Conservation (phyloP, 2,888 invertebrate species). For the Brenthis daphne region DNA sequence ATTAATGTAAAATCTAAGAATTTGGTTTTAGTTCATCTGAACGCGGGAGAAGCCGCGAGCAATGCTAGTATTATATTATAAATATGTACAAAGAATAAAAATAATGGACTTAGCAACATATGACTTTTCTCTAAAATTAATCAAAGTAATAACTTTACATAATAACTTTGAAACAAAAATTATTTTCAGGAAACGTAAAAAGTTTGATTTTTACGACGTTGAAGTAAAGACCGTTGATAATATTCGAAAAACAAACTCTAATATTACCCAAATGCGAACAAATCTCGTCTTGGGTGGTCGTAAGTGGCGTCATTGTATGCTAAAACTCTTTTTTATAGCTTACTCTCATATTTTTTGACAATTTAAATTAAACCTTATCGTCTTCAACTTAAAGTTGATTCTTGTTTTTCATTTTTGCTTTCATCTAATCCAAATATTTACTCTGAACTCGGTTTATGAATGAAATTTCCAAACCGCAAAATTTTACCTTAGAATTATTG, state of each 20-base stretch:
- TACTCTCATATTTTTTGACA: slow-evolving; percentile 38
- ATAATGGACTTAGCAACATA: no score
- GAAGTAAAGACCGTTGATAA: slow-evolving; percentile 48
- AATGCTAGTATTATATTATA: no score
- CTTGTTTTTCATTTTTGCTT: slow-evolving; percentile 45
- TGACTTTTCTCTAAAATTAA: no score
- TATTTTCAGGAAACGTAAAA: no score
- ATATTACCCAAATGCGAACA: slow-evolving; percentile 64
- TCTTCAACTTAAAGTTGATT: neutral
- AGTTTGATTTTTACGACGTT: no score
- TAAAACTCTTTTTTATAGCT: slow-evolving; percentile 65
- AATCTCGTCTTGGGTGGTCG: slow-evolving; percentile 74
- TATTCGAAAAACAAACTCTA: slow-evolving; percentile 61
- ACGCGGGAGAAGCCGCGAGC: no score
- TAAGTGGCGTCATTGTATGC: slow-evolving; percentile 72
- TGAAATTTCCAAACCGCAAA: slow-evolving; percentile 68
- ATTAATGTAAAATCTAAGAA: no score
- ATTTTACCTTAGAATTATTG: slow-evolving; percentile 41
- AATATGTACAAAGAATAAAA: no score
- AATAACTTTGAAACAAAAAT: no score
- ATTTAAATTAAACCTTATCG: slow-evolving; percentile 18
- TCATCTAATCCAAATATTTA: slow-evolving; percentile 70
- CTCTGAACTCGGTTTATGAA: slow-evolving; percentile 72
- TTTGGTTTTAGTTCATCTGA: no score
- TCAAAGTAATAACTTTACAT: no score